Conservation (phyloP, 2,888 invertebrate species). For the Heliconius erato region DNA sequence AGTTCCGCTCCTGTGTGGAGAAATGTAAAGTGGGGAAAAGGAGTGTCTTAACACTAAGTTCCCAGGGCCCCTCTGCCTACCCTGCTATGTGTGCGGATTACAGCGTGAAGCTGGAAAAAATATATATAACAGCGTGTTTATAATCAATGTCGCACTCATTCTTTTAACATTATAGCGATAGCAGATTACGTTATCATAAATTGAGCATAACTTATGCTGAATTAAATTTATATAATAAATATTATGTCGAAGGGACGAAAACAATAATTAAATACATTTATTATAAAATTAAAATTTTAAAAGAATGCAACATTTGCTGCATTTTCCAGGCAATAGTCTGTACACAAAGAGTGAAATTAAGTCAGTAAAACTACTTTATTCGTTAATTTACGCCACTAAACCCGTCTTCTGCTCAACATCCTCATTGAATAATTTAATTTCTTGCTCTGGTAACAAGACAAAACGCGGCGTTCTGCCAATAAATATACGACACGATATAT, state of each 20-base stretch:
- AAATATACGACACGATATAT: neutral
- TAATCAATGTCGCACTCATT: slow-evolving; percentile 8
- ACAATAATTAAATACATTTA: neutral
- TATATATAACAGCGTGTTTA: neutral
- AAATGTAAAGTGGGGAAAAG: too few species aligned
- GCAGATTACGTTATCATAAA: slow-evolving; percentile 1
- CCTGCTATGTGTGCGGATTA: too few species aligned
- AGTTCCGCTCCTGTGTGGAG: too few species aligned
- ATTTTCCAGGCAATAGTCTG: neutral
- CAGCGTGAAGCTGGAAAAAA: too few species aligned
- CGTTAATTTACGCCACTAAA: neutral
- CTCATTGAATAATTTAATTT: neutral
- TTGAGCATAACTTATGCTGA: slow-evolving; percentile 7
- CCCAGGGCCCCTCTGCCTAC: too few species aligned
- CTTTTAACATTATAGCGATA: slow-evolving; percentile 9
- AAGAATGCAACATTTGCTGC: neutral
- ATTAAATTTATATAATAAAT: slow-evolving; percentile 9
- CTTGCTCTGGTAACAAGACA: neutral
- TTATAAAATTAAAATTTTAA: neutral
- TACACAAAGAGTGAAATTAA: neutral
- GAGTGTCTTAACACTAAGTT: too few species aligned
- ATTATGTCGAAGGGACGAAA: neutral
- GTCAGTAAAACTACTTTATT: too few species aligned
- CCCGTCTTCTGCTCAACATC: neutral
- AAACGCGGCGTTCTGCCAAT: neutral